Percentiles rank a stretch among this genome's conserved stretches.
phyloP scores from a whole-genome alignment of 2,113 vertebrate genomes.

The Camelus bactrianus region DNA sequence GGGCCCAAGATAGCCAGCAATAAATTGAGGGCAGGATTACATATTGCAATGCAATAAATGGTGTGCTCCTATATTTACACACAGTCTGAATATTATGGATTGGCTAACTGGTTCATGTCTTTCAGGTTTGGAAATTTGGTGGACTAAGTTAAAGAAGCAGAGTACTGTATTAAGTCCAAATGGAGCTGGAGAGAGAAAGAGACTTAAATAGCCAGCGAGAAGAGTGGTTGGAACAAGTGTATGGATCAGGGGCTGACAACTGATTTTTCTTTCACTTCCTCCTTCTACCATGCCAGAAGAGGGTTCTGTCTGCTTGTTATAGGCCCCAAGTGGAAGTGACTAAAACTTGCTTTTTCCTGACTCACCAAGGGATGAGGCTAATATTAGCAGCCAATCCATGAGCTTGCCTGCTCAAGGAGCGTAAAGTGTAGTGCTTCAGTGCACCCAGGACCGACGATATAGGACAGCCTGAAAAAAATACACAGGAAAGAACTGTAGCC shows the following conservation, averaged over 20 bases:
- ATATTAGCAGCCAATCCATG: not conserved
- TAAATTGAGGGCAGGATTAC: not conserved
- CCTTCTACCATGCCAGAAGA: not conserved
- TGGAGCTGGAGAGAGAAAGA: not conserved
- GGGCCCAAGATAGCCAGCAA: not conserved
- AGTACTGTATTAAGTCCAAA: not conserved
- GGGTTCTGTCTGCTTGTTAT: not conserved
- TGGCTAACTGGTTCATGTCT: not conserved
- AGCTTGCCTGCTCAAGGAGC: not conserved
- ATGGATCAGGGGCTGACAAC: fast-evolving
- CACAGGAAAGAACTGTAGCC: not conserved
- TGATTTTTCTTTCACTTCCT: not conserved
- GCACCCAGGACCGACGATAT: not conserved
- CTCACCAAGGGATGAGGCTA: not conserved
- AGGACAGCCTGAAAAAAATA: not conserved
- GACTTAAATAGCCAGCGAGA: not conserved
- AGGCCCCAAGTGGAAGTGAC: not conserved
- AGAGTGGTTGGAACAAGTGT: no score
- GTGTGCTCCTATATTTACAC: not conserved
- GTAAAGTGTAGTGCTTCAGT: fast-evolving
- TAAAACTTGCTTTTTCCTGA: not conserved
- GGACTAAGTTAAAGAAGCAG: not conserved
- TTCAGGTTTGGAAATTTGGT: not conserved
- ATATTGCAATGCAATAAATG: not conserved
- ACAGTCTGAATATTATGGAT: not conserved